Evolutionary conservation across 1,140 invertebrate genomes (phyloP).

Genomic region (Telenomus remus): DNA sequence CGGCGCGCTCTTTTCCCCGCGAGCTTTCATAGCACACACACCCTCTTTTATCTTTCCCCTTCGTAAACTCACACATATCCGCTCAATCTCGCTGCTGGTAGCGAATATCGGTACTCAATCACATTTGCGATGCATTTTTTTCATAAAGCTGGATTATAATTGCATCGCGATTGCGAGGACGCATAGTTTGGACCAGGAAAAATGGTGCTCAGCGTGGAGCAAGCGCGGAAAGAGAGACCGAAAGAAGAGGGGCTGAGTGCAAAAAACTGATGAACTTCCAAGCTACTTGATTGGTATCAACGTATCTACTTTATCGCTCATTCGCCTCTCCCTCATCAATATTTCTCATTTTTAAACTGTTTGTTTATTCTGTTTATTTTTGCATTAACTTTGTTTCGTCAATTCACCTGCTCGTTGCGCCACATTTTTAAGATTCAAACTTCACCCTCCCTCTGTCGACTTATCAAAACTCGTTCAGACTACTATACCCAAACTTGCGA

Average conservation of each 20-base stretch:
- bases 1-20: slow-evolving; percentile 53
- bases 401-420: slow-evolving; percentile 23
- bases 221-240: slow-evolving; percentile 48
- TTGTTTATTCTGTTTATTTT: slow-evolving; percentile 17
- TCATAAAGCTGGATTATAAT: slow-evolving; percentile 77
- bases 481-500: too few relatives aligned
- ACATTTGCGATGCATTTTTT: slow-evolving; percentile 76
- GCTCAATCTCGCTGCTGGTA: slow-evolving; percentile 65
- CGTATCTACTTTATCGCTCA: slow-evolving; percentile 72
- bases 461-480: too few relatives aligned
- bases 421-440: background rate
- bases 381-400: slow-evolving; percentile 3
- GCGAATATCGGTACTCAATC: slow-evolving; percentile 74
- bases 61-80: slow-evolving; percentile 58
- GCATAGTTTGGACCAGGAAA: slow-evolving; percentile 64
- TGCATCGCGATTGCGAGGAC: slow-evolving; percentile 74
- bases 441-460: too few relatives aligned
- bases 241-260: slow-evolving; percentile 62
- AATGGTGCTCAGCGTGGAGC: slow-evolving; percentile 65
- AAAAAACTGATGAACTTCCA: slow-evolving; percentile 75
- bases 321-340: slow-evolving; percentile 59
- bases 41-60: slow-evolving; percentile 57
- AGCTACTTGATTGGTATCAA: slow-evolving; percentile 75
- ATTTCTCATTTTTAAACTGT: slow-evolving; percentile 40
- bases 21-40: slow-evolving; percentile 40